These are phyloP conservation scores for Eutolmus rufibarbis DNA, from an alignment of 2,888 invertebrate genomes.

Conservation along the genomic window DNA sequence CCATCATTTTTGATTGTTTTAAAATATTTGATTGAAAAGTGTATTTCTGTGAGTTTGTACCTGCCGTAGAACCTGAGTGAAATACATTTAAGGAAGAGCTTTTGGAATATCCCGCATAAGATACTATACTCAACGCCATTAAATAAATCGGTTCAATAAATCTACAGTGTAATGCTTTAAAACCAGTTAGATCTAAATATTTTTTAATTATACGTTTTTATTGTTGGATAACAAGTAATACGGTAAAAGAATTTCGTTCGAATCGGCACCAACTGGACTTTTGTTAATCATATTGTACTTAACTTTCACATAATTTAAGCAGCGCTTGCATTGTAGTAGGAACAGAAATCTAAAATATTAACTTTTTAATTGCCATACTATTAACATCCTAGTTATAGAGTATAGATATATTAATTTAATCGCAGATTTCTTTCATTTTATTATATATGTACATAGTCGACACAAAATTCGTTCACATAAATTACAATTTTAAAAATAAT, in stretches of 20 bases:
- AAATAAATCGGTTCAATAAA: not conserved
- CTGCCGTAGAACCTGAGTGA: not conserved
- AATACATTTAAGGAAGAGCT: not conserved
- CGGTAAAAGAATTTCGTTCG: not conserved
- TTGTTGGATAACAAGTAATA: not conserved
- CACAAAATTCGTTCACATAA: too few relatives aligned
- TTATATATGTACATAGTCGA: too few relatives aligned
- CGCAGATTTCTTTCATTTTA: too few relatives aligned
- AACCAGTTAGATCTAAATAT: not conserved
- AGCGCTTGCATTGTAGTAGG: not conserved
- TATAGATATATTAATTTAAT: too few relatives aligned
- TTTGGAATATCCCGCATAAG: not conserved
- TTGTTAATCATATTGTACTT: not conserved
- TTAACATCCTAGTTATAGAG: too few relatives aligned
- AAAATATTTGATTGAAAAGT: not conserved
- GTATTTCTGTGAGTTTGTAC: not conserved
- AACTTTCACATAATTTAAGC: not conserved
- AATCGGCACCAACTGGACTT: not conserved
- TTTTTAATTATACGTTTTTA: not conserved
- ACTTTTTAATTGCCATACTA: not conserved
- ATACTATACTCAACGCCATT: not conserved
- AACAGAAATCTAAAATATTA: not conserved
- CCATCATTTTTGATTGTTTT: not conserved
- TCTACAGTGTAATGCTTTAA: not conserved
- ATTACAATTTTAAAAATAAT: not conserved